Evolutionary conservation across 2,113 vertebrate genomes (phyloP), one percentile per base, ranked within the genome.

Genomic region (Fregata magnificens): DNA sequence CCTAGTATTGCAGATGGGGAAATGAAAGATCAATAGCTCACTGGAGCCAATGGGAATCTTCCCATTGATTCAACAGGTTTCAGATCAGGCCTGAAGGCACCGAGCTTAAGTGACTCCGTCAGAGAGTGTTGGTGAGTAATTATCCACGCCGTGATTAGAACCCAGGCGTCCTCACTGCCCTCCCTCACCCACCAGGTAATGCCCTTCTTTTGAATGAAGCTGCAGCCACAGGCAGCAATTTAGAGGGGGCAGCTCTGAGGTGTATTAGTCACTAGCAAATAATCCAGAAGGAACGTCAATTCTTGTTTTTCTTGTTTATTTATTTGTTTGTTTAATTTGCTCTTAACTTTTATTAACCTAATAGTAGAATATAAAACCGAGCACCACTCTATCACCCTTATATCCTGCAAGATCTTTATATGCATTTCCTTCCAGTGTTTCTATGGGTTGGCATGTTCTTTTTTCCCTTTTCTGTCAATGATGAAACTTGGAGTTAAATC

Each of bases 81-180:
- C 79, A 83, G 58, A 79, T 92, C 50, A 93, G 61, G 93, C 94
- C 80, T 70, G 87, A 76, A 92, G 86, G 93, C 87, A 96, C 90
- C 0, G 17, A 76, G 88, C 70, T 97, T 95, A 94, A 97, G 91
- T 95, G 92, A 97, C 94, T 95, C 77, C 80, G 92, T 95, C 91
- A 76, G 80, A 88, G 72, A 92, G 80, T 93, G 88, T 40, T 84
- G 86, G 94, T 96, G 88, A 97, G 91, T 95, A 97, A 97, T 97
- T 97, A 96, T 91, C 83, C 78, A 76, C 15, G 1, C 47, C 5
- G 78, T 82, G 88, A 97, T 97, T 95, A 96, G 94, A 91, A 91
- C 81, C 65, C 36, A 53, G 52, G 16, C 13, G 0, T 82, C 56
- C 77, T 83, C 31, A 26, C 65, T 0, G 4, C 14, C 28, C 1